Base-by-base conservation (phyloP, 2,113 vertebrate species). In the Xiphophorus maculatus region DNA sequence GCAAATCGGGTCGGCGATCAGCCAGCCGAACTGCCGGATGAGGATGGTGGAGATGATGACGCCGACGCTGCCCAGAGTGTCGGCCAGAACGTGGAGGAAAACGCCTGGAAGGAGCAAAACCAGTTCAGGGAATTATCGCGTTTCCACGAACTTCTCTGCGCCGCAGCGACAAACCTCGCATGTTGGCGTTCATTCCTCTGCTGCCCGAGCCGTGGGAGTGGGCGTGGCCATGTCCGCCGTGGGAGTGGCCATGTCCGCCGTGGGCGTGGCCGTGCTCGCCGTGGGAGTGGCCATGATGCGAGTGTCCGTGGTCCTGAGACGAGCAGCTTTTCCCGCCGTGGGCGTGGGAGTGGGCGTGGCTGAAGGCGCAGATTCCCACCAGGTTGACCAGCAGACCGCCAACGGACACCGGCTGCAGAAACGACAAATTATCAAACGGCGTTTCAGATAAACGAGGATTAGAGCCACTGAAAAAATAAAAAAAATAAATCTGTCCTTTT, bases 11-110 rank as follows among this genome's bases (percentile, higher is more conserved):
- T 99, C 98, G 8, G 98, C 97, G 44, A 99, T 96, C 78, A 99
- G 91, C 98, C 98, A 99, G 78, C 98, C 98, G 80, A 99, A 99
- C 87, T 99, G 98, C 11, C 96, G 96, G 92, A 99, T 99, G 80
- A 99, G 96, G 93, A 99, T 83, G 0, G 98, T 99, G 76, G 98
- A 99, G 82, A 99, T 93, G 11, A 99, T 99, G 71, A 99, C 98
- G 12, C 98, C 98, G 15, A 99, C 96, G 62, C 98, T 99, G 90
- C 98, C 98, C 79, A 99, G 89, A 0, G 98, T 99, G 85, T 99
- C 98, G 22, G 98, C 98, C 90, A 99, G 93, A 65, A 99, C 95
- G 60, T 99, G 98, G 48, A 99, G 95, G 91, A 96, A 99, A 64
- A 99, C 98, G 76, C 98, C 98, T 99, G 87, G 1, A 80, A 5